Conservation (phyloP, 2,113 vertebrate species). For the Semnopithecus entellus region DNA sequence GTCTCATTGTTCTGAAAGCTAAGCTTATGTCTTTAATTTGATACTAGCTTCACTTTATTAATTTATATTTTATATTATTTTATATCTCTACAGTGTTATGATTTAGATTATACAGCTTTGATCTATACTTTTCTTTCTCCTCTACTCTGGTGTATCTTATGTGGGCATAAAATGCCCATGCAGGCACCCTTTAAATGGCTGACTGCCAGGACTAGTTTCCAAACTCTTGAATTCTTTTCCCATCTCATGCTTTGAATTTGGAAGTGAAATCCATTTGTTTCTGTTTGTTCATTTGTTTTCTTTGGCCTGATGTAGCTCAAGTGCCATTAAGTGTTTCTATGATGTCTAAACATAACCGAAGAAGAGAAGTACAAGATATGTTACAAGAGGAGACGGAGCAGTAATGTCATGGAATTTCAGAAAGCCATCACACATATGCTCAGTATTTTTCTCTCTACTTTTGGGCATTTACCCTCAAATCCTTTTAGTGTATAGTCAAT, state of each 20-base stretch:
- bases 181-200: not conserved
- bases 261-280: conserved; percentile 4
- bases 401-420: not conserved
- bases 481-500: not conserved
- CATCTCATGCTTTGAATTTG: not conserved
- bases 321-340: not conserved
- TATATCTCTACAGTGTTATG: not conserved
- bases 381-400: not conserved
- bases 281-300: not conserved
- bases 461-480: not conserved
- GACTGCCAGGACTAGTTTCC: not conserved
- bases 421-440: not conserved
- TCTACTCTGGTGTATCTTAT: not conserved
- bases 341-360: not conserved
- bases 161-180: not conserved
- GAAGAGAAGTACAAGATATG: not conserved
- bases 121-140: not conserved
- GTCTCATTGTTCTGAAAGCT: not conserved
- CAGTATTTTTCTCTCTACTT: not conserved
- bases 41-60: not conserved
- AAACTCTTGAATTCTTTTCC: not conserved
- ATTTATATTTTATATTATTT: not conserved
- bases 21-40: not conserved
- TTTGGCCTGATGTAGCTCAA: not conserved
- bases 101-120: not conserved